Evolutionary conservation across 2,888 invertebrate genomes (phyloP), one percentile per base, ranked within the genome.

Genomic region (Sarcophaga rosellei): DNA sequence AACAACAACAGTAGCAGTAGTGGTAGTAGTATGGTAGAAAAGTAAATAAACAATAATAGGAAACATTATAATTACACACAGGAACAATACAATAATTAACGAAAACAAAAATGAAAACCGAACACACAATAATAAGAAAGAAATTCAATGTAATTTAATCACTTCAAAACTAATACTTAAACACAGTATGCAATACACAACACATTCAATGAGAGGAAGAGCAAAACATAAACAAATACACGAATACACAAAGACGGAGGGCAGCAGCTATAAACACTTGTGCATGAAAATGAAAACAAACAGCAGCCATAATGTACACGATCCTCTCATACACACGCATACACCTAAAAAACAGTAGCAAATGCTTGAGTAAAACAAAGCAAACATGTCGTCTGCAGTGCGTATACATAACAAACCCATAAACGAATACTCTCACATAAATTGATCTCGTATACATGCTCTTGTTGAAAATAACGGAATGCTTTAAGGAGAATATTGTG

Each of bases 141-240:
- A 72, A 15, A 76, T 75, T 70, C 62, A 77, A 75, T 86, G 86
- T 86, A 86, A 86, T 86, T 84, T 81, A 86, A 86, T 86, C 86
- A 84, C 84, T 75, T 72, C 63, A 68, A 62, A 68, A 75, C 73
- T 47, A 86, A 81, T 69, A 25, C 77, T 81, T 81, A 53, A 73
- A 78, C 70, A 81, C 65, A 15, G 15, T 17, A 53, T 12, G 23
- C 44, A 68, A 35, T 4, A 68, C 17, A 68, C 17, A 68, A 35
- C 15, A 68, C 17, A 47, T 10, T n/a, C 20, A 20, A 53, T 17
- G 53, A 69, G 35, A 69, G 8, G 23, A 66, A 57, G 70, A 45
- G 73, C 44, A 76, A 25, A 57, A 23, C 20, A 65, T 45, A 23
- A 63, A 63, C 20, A 44, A 44, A 45, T 25, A 79, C n/a, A 45